These are phyloP conservation scores for Prunella fulvescens DNA, from an alignment of 2,113 vertebrate species.

Conservation along the genomic window DNA sequence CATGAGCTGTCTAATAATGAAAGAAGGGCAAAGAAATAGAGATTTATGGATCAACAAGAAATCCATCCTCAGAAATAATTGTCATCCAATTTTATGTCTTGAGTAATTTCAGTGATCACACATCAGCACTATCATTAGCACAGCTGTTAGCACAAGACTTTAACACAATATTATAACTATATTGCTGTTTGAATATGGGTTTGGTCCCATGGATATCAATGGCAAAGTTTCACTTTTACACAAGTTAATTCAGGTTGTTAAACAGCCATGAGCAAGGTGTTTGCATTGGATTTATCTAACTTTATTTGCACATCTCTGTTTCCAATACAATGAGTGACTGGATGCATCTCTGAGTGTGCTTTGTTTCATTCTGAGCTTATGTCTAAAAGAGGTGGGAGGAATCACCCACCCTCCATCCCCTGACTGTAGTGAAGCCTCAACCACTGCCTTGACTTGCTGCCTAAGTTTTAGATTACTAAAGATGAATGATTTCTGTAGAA, in stretches of 20 bases:
- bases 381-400: neutral
- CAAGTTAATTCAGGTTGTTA: neutral
- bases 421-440: accelerated
- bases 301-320: neutral
- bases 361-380: neutral
- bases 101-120: neutral
- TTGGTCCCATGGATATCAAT: neutral
- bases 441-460: neutral
- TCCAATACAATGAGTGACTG: neutral
- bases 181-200: neutral
- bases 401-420: neutral
- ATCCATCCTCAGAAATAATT: neutral
- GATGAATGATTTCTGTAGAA: neutral
- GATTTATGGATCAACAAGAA: neutral
- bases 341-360: neutral
- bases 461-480: neutral
- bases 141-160: neutral
- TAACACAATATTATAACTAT: neutral
- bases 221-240: neutral
- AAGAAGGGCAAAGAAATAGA: neutral
- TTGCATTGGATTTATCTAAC: neutral
- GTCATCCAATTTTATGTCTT: neutral
- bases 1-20: neutral
- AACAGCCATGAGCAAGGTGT: neutral
- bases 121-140: neutral